Base-by-base conservation (phyloP, 2,113 vertebrate genomes). In the Casuarius casuarius region DNA sequence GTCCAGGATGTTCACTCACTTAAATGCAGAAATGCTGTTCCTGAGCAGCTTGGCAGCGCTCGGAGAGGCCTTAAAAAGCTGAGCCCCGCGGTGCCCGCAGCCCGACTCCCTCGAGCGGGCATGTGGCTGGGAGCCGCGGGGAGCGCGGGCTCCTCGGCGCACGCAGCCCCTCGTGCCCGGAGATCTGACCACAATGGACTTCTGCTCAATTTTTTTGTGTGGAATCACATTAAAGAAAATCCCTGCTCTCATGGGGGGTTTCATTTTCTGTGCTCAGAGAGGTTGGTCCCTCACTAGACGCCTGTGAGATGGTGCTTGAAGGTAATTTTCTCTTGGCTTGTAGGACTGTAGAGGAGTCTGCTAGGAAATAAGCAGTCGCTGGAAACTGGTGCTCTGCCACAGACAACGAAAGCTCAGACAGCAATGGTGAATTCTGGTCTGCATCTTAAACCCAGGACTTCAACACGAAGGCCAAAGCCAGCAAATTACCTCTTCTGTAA, bases 41-140 rank as follows among this genome's bases (percentile, higher is more conserved):
- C n/a, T 48, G 22, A 52, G 48, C 23, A 35, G 25, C 19, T 20
- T 59, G 58, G 56, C 68, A 51, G n/a, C n/a, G 21, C 16, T 51
- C 35, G 48, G 9, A 42, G 35, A 83, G 33, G 12, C n/a, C 26
- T 44, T 61, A 40, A 35, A 83, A 28, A 61, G 73, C 44, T 61
- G 59, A 59, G 38, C 35, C 29, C 7, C 0, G 0, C 46, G 10
- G 15, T 25, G 12, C 33, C 22, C 0, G 1, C 59, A 73, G 44
- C 59, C 68, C 46, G 13, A 14, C 18, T 74, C 35, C 46, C 73
- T 38, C 44, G 19, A 66, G 42, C 3, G 31, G 42, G 31, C 62
- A 28, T 26, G 44, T 18, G 21, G 14, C 7, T 12, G 23, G 1
- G 38, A 67, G 46, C 46, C 5, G 11, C 51, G 33, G 1, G 1